A percentile compares a stretch with the other conserved stretches of the same genome.
Conservation (phyloP, 2,797 vertebrate species). For the Xiphorhynchus erythropygius region DNA sequence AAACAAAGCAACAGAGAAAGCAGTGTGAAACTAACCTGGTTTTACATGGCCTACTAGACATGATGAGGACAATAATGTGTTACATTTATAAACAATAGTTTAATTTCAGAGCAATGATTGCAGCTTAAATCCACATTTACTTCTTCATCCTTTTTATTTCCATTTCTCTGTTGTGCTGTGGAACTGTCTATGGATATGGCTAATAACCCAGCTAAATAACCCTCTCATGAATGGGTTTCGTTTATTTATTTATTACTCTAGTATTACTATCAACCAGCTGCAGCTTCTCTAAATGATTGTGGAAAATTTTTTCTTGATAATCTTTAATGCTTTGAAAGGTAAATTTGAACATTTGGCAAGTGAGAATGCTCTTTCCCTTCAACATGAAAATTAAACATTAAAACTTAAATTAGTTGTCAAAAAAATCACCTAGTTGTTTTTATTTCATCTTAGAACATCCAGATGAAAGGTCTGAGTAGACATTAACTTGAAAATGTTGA, state of each 20-base stretch:
- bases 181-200: conserved; percentile 80
- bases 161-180: conserved; percentile 80
- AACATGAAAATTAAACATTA: not conserved
- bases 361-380: not conserved
- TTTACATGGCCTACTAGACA: conserved; percentile 82
- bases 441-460: not conserved
- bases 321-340: conserved; percentile 14
- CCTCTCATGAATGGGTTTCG: conserved; percentile 80
- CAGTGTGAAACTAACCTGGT: conserved; percentile 82
- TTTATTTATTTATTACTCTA: conserved; percentile 50
- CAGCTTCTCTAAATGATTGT: conserved; percentile 48
- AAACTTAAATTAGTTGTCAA: not conserved
- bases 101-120: conserved; percentile 71
- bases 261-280: conserved; percentile 67
- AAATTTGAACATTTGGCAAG: not conserved
- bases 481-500: not conserved
- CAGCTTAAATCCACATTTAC: conserved; percentile 74
- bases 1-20: conserved; percentile 53
- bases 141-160: conserved; percentile 78
- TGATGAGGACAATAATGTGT: conserved; percentile 62
- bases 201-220: conserved; percentile 84
- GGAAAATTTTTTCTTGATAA: conserved; percentile 16
- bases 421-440: not conserved
- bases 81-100: conserved; percentile 62
- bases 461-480: not conserved